These are phyloP conservation scores for Felis catus DNA, from an alignment of 2,113 vertebrate species.

Conservation along the genomic window DNA sequence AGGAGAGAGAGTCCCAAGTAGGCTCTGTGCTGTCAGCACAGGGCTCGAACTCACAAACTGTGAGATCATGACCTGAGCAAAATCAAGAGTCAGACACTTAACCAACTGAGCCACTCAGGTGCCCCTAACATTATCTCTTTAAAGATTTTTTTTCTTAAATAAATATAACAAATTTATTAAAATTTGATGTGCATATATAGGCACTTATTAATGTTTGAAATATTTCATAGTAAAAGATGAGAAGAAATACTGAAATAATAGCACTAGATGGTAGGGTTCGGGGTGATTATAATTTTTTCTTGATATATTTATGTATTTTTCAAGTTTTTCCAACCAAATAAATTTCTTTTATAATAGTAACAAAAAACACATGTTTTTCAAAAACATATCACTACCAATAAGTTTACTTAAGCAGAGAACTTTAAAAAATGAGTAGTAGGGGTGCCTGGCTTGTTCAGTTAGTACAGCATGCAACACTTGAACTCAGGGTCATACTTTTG, in stretches of 20 bases:
- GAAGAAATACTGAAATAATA: background rate
- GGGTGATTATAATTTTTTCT: background rate
- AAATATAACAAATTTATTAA: conserved; percentile 30
- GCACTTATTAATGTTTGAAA: background rate
- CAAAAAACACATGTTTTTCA: background rate
- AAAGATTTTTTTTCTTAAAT: background rate
- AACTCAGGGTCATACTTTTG: background rate
- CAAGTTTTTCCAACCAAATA: background rate
- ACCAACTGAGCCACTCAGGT: too few species aligned
- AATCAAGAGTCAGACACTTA: too few species aligned
- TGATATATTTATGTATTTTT: background rate
- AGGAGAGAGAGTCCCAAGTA: too few species aligned
- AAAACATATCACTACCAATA: background rate
- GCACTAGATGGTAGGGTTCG: background rate
- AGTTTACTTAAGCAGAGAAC: background rate
- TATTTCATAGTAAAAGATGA: background rate
- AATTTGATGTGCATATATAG: background rate
- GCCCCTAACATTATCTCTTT: background rate
- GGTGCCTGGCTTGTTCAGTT: background rate
- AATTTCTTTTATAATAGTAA: conserved; percentile 11
- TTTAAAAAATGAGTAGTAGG: background rate
- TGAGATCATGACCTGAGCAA: too few species aligned
- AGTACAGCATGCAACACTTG: background rate
- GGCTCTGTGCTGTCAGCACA: too few species aligned
- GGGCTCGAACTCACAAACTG: too few species aligned